phyloP scores from a whole-genome alignment of 1,140 invertebrate genomes.

The Gerris buenoi region DNA sequence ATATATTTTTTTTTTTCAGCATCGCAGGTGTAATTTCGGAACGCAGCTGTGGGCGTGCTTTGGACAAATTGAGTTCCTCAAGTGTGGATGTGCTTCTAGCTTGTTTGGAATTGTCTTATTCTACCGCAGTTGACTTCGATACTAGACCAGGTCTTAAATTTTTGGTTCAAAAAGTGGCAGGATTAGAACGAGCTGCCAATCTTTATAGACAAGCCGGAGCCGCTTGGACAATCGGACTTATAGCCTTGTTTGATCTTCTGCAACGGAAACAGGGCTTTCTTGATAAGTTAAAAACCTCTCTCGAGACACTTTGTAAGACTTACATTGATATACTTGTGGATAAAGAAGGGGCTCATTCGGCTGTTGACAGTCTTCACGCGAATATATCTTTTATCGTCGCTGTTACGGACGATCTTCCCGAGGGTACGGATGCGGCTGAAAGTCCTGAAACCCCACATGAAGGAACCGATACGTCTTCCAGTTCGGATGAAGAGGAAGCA shows the following conservation, averaged over 20 bases:
- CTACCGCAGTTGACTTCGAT: conserved; percentile 70
- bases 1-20: conserved; percentile 25
- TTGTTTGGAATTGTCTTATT: conserved; percentile 64
- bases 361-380: conserved; percentile 41
- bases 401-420: conserved; percentile 43
- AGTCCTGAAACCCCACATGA: conserved; percentile 7
- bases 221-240: conserved; percentile 77
- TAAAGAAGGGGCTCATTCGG: conserved; percentile 37
- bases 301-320: conserved; percentile 42
- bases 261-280: conserved; percentile 30
- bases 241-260: conserved; percentile 60
- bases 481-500: conserved; percentile 11
- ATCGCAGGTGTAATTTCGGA: conserved; percentile 30
- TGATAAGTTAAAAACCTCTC: conserved; percentile 32
- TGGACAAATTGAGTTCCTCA: conserved; percentile 13
- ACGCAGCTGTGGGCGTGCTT: conserved; percentile 2
- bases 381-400: conserved; percentile 47
- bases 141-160: conserved; percentile 79
- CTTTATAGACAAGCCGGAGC: conserved; percentile 83
- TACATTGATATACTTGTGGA: conserved; percentile 46
- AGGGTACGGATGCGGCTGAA: conserved; percentile 24
- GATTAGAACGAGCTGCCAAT: conserved; percentile 74
- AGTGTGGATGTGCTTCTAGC: conserved; percentile 55
- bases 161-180: conserved; percentile 79
- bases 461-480: conserved; percentile 7